Base-by-base conservation (phyloP, 64 coral and sea anemone species). In the Trachythela sp. region DNA sequence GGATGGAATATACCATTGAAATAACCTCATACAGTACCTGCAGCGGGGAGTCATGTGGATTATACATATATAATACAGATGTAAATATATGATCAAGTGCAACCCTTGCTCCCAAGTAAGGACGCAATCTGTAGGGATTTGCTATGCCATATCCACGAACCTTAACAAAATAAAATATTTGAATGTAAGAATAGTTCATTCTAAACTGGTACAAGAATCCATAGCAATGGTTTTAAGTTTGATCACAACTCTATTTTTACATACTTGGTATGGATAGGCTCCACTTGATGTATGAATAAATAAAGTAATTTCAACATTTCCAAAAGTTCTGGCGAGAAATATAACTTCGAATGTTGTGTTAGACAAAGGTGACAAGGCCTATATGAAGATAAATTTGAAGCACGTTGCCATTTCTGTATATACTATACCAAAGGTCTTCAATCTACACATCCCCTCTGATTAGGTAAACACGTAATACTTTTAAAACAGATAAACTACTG, bases 231-330 rank as follows among this genome's bases (percentile, higher is more conserved):
- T 27, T n/a, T 27, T 6, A 64, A 20, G 20, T 4, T 64, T 1
- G 13, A 8, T 64, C 8, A 64, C 13, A 64, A n/a, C 26, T 64
- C 26, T 0, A 8, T 27, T 56, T 41, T 51, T 40, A 86, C 93
- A n/a, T 59, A 97, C 95, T 91, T 97, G 95, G 50, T 97, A 97
- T 24, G 95, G 95, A 94, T 97, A 97, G 85, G 94, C 95, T 91
- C 93, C 95, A 88, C 90, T 94, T 9, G 95, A 97, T 59, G 95
- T 97, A 88, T 97, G 95, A 97, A 97, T 97, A 94, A 97, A 97
- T 94, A 97, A 94, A 22, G 95, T 97, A 72, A 94, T 97, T 92
- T 97, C 95, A 86, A 90, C 95, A 94, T 89, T 97, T 88, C 93
- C 95, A 77, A 97, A 89, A 51, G 90, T 54, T 92, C 95, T 97